Evolutionary conservation across 2,797 vertebrate genomes (phyloP).

Genomic region (Salmo trutta): DNA sequence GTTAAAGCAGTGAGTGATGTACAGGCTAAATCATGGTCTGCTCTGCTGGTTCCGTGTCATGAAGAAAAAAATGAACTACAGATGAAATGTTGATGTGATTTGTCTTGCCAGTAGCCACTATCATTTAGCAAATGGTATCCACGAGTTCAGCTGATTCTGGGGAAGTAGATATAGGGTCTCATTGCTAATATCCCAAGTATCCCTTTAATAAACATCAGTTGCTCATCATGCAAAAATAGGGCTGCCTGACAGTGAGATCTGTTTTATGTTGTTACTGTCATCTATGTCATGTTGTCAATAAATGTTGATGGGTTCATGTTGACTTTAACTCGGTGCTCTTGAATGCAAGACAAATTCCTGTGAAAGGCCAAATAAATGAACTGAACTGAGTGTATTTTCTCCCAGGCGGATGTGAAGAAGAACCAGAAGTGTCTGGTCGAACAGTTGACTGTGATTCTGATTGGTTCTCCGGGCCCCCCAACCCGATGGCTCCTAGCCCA

Average conservation of each 20-base stretch:
- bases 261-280: neutral
- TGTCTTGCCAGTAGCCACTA: neutral
- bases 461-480: constrained; percentile 87
- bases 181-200: too few relatives aligned
- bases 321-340: neutral
- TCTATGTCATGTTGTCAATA: neutral
- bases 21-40: neutral
- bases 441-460: constrained; percentile 83
- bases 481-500: constrained; percentile 86
- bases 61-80: too few relatives aligned
- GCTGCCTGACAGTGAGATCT: neutral
- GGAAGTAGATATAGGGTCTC: too few relatives aligned
- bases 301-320: neutral
- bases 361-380: neutral
- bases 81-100: neutral
- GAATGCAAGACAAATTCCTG: neutral
- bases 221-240: neutral
- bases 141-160: too few relatives aligned
- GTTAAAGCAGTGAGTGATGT: neutral
- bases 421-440: constrained; percentile 87
- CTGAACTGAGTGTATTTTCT: constrained; percentile 9
- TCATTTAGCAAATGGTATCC: neutral
- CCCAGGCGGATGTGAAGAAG: constrained; percentile 81
- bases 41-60: neutral
- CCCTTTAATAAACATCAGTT: too few relatives aligned